Conservation (phyloP, 1,140 invertebrate genomes). For the Linepithema humile region DNA sequence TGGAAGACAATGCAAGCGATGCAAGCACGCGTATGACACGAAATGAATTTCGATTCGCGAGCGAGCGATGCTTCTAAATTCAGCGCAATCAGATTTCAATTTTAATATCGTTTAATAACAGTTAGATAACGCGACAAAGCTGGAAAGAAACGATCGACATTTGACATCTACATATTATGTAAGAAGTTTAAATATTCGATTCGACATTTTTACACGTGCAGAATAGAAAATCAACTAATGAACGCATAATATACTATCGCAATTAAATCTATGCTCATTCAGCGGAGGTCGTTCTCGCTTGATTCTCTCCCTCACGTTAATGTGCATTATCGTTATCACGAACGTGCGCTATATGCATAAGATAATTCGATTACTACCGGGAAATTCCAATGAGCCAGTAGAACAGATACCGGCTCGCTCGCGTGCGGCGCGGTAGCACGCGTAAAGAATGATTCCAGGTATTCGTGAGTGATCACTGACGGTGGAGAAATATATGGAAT, state of each 20-base stretch:
- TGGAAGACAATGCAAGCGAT: constrained; percentile 41
- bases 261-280: constrained; percentile 5
- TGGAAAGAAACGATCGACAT: too few species aligned
- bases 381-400: constrained; percentile 54
- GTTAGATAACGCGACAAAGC: too few species aligned
- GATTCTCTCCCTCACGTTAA: neutral
- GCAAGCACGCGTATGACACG: neutral
- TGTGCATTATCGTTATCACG: constrained; percentile 48
- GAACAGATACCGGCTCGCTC: constrained; percentile 32
- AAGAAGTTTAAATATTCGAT: too few species aligned
- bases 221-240: neutral
- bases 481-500: constrained; percentile 56
- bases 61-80: neutral
- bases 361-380: constrained; percentile 58
- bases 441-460: constrained; percentile 3
- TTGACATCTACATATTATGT: too few species aligned
- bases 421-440: neutral
- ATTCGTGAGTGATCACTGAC: constrained; percentile 57
- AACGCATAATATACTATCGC: neutral
- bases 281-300: neutral
- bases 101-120: neutral
- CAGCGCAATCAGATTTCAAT: neutral
- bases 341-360: constrained; percentile 15
- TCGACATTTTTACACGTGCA: too few species aligned
- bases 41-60: constrained; percentile 28